A percentile compares a stretch with the other conserved stretches of the same genome.
Evolutionary conservation across 2,888 invertebrate genomes (phyloP).

Genomic region (Serrognathus titanus): DNA sequence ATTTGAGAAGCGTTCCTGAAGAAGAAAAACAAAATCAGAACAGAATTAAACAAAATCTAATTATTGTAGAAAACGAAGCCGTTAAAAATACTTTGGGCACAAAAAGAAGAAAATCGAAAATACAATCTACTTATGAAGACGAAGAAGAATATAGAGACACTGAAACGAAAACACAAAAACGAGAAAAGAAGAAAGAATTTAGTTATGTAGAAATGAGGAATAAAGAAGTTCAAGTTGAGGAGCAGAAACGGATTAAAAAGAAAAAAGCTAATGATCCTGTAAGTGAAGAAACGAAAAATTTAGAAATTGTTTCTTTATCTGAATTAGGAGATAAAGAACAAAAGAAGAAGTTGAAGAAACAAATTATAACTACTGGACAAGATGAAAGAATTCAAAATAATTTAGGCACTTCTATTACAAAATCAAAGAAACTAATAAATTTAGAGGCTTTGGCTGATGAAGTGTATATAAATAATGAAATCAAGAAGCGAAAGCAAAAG

Average conservation of each 20-base stretch:
- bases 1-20: background rate
- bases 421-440: constrained; percentile 12
- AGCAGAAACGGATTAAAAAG: background rate
- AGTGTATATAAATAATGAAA: constrained; percentile 7
- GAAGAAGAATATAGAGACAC: constrained; percentile 12
- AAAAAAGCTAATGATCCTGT: background rate
- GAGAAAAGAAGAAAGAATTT: background rate
- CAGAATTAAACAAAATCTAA: background rate
- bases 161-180: constrained; percentile 13
- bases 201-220: background rate
- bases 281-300: constrained; percentile 1
- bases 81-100: background rate
- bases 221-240: background rate
- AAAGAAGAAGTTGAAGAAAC: constrained; percentile 1
- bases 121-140: background rate
- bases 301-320: too few species aligned
- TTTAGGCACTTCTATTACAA: background rate
- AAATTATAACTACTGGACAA: background rate
- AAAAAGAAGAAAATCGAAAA: background rate
- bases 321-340: constrained; percentile 1
- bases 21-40: constrained; percentile 1
- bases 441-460: background rate
- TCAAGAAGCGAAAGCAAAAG: constrained; percentile 18
- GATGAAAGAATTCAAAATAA: background rate
- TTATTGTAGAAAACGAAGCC: background rate